Percentiles rank a stretch among this genome's conserved stretches.
phyloP scores from a whole-genome alignment of 2,888 invertebrate genomes.

The Catocala nupta region DNA sequence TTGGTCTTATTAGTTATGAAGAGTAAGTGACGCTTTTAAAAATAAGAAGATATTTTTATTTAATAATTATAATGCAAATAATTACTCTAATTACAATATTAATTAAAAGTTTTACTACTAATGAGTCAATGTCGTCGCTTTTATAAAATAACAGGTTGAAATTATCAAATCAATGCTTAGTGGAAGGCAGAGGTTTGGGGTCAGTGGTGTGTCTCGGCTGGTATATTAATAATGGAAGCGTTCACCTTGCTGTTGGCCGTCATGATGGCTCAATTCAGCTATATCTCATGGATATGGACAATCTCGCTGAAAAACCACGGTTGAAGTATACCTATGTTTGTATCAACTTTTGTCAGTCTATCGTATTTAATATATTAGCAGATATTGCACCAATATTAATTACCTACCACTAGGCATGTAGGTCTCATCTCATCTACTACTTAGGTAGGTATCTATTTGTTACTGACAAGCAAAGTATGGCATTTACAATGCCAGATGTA shows the following conservation, averaged over 20 bases:
- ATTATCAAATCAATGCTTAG: constrained; percentile 72
- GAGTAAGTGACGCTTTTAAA: constrained; percentile 69
- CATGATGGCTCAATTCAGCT: constrained; percentile 83
- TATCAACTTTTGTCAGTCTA: constrained; percentile 21
- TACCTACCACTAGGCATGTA: too few species aligned
- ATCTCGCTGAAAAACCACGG: constrained; percentile 72
- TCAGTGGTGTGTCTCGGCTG: constrained; percentile 80
- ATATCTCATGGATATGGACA: constrained; percentile 83
- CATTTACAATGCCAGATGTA: too few species aligned
- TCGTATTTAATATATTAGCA: background rate
- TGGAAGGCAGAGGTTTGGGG: constrained; percentile 79
- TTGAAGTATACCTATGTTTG: constrained; percentile 80
- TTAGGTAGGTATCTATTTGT: background rate
- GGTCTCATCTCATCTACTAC: too few species aligned
- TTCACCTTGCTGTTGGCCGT: constrained; percentile 78
- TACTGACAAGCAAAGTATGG: too few species aligned
- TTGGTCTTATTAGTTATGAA: constrained; percentile 91
- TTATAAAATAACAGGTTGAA: constrained; percentile 60
- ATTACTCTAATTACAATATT: too few species aligned
- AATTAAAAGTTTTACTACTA: too few species aligned
- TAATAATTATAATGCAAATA: too few species aligned
- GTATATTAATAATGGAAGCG: constrained; percentile 65
- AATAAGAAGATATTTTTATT: too few species aligned
- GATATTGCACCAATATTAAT: background rate
- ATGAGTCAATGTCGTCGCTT: too few species aligned